Percentiles rank a stretch among this genome's conserved stretches.
These are phyloP conservation scores for Cheumatopsyche charites DNA, from an alignment of 1,140 invertebrate genomes.

Conservation along the genomic window DNA sequence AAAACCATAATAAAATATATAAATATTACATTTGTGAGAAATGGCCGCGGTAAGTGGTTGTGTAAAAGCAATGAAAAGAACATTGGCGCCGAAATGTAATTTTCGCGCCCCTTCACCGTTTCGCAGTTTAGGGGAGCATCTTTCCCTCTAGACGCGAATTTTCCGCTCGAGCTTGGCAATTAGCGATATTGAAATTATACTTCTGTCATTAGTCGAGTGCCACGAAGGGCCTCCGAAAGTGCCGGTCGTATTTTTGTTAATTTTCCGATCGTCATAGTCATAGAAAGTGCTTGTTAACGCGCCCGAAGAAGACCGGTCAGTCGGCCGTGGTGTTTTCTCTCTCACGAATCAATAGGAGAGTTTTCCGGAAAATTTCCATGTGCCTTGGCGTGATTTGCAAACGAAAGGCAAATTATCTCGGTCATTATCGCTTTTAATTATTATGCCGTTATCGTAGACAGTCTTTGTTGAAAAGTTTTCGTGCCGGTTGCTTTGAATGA, in stretches of 20 bases:
- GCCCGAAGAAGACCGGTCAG: too few relatives aligned
- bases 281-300: too few relatives aligned
- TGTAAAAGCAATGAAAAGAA: conserved; percentile 39
- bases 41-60: conserved; percentile 37
- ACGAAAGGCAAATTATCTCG: background rate
- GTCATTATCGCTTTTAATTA: background rate
- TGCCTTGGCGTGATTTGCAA: background rate
- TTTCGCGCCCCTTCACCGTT: conserved; percentile 1
- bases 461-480: conserved; percentile 13
- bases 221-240: too few relatives aligned
- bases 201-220: conserved; percentile 29
- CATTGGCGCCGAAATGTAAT: conserved; percentile 40
- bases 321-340: too few relatives aligned
- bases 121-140: conserved; percentile 21
- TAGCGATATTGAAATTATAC: conserved; percentile 46
- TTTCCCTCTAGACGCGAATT: background rate
- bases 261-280: too few relatives aligned
- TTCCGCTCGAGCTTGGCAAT: conserved; percentile 31
- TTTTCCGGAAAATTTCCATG: too few relatives aligned
- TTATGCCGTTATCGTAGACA: conserved; percentile 4
- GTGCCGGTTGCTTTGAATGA: conserved; percentile 4
- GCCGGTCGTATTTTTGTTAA: too few relatives aligned
- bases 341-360: too few relatives aligned
- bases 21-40: conserved; percentile 30
- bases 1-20: too few relatives aligned